Evolutionary conservation across 2,888 invertebrate species (phyloP), one percentile per base, ranked within the genome.

Genomic region (Eupithecia pulchellata): DNA sequence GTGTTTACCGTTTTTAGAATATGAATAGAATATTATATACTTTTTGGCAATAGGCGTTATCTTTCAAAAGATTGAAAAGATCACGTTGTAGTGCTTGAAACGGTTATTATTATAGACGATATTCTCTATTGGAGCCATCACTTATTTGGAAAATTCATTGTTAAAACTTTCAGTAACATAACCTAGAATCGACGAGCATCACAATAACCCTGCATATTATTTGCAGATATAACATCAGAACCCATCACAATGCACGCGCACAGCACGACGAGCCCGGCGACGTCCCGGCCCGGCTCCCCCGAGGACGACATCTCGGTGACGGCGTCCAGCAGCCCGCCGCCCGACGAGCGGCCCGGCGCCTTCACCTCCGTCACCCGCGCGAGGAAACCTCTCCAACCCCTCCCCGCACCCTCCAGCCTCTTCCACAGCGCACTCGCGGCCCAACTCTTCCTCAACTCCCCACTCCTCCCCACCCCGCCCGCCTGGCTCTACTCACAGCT

Each of bases 401-500:
- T 93, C 8, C 90, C 94, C 66, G 89, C 93, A 4, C 90, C 94
- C 9, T 95, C 95, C 3, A 91, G 89, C 64, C 83, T 88, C 76
- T 96, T 89, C 90, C 95, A 86, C 75, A 93, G 90, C 76, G 92
- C 91, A 71, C 80, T 92, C 79, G 97, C 97, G 0, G 97, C 97
- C 0, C 96, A 96, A 85, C 90, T 97, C 64, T 97, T 97, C 83
- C 93, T 97, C 47, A 97, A 97, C 83, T 95, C 97, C 5, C 97
- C 97, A 0, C 90, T 97, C 17, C 88, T 97, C 74, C 97, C 97
- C 1, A 96, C 97, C 1, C 97, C 97, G 8, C 96, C 96, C 47
- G 97, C 97, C 73, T 97, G 97, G 97, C 88, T 97, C 6, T 97
- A 97, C 82, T 96, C 97, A 0, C 97, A 97, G 82, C 91, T 97